phyloP scores from a whole-genome alignment of 2,888 invertebrate species.

The Cheiracanthium punctorium region DNA sequence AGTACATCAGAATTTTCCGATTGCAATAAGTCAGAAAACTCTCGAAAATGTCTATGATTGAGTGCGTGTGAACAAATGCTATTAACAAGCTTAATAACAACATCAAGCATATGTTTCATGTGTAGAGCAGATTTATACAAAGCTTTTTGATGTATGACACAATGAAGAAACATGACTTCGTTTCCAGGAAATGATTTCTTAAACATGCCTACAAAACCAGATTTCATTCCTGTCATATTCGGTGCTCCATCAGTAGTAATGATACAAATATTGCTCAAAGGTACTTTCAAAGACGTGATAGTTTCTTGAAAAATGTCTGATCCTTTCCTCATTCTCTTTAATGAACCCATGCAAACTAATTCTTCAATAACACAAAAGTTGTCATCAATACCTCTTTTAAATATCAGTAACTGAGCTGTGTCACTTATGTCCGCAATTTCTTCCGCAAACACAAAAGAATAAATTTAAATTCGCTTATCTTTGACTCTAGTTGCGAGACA shows the following conservation, averaged over 20 bases:
- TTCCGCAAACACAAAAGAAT: constrained; percentile 10
- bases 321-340: constrained; percentile 26
- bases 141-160: constrained; percentile 22
- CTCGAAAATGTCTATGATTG: not conserved
- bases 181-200: not conserved
- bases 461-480: constrained; percentile 14
- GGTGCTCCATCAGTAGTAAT: constrained; percentile 38
- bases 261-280: constrained; percentile 29
- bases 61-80: too few species aligned
- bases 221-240: constrained; percentile 17
- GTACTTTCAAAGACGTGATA: constrained; percentile 20
- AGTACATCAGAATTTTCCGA: not conserved
- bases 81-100: not conserved
- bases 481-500: constrained; percentile 21
- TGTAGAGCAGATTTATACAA: constrained; percentile 21
- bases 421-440: constrained; percentile 16
- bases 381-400: constrained; percentile 42
- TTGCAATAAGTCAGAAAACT: not conserved
- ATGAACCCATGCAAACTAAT: too few species aligned
- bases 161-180: constrained; percentile 19
- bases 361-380: too few species aligned
- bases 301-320: constrained; percentile 2
- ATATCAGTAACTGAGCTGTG: constrained; percentile 15
- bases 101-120: constrained; percentile 30
- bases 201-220: not conserved